Base-by-base conservation (phyloP, 2,888 invertebrate species). In the Melieria omissa region DNA sequence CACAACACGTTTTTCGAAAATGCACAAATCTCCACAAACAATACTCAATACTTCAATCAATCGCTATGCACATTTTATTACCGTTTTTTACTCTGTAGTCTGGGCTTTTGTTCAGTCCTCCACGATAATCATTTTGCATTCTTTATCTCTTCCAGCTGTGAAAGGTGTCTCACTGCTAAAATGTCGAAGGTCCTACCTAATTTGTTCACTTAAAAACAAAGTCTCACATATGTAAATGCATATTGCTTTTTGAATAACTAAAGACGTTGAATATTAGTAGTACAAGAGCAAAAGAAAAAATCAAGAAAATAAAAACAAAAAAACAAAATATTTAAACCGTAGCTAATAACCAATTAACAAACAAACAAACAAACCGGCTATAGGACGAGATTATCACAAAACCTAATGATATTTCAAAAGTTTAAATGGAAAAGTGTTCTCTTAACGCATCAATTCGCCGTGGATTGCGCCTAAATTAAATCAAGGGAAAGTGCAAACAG, bases 151-250 rank as follows among this genome's bases (percentile, higher is more conserved):
- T 81, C 4, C 78, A 85, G 85, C 82, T 84, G 78, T 81, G 81
- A 81, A 78, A 79, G 80, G 83, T 80, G 79, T 80, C 76, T 79
- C 79, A 83, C 80, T 82, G 81, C 81, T 80, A 82, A 81, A 81
- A 85, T 85, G 82, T 84, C 85, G 79, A 85, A 84, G 83, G 80
- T 83, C 82, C 81, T 77, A 80, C 81, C 80, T 60, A 82, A 81
- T 83, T 77, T 76, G 74, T 76, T 77, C 71, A 75, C 70, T 75
- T 75, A 75, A 73, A 75, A 67, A 72, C 73, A 79, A 47, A 54
- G 54, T 76, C 71, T 70, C 73, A 77, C 77, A 41, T 64, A 74
- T 29, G 29, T 29, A 65, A 76, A 74, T 72, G 73, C 76, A 72
- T 74, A 76, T 77, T 73, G 76, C 29, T 29, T 76, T 78, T 76